Evolutionary conservation across 2,888 invertebrate species (phyloP).

Genomic region (Acanthosepion pharaonis): DNA sequence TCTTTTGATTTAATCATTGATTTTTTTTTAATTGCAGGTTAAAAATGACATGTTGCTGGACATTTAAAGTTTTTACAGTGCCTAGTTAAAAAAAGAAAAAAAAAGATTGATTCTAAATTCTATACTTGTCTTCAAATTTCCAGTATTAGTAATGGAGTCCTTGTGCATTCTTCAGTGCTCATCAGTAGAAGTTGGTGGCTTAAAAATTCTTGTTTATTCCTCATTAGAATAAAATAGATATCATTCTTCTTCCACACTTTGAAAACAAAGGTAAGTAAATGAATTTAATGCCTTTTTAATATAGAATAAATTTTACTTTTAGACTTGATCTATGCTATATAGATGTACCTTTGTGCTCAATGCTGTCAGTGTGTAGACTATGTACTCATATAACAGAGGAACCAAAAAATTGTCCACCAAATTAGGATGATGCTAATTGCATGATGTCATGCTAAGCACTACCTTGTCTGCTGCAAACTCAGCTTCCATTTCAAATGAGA

Average conservation of each 20-base stretch:
- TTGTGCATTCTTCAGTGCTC: constrained; percentile 17
- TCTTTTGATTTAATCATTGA: neutral
- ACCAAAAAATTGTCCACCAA: no score
- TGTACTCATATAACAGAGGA: no score
- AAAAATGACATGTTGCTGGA: constrained; percentile 33
- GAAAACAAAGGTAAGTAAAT: neutral
- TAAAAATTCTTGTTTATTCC: constrained; percentile 33
- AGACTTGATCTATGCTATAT: no score
- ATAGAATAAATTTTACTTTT: no score
- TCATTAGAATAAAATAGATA: constrained; percentile 24
- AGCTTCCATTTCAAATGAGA: no score
- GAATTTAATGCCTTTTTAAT: neutral
- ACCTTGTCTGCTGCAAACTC: no score
- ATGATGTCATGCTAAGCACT: no score
- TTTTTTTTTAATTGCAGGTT: neutral
- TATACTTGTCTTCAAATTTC: constrained; percentile 7
- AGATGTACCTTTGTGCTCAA: no score
- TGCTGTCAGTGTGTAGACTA: no score
- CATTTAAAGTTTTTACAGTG: neutral
- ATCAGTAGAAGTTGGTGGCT: neutral
- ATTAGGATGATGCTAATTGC: no score
- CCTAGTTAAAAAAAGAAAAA: neutral
- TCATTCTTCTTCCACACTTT: neutral
- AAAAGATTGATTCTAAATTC: neutral
- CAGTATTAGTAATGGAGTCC: constrained; percentile 33